Percentiles rank a stretch among this genome's conserved stretches.
Evolutionary conservation across 2,113 vertebrate genomes (phyloP).

Genomic region (Callorhinus ursinus): DNA sequence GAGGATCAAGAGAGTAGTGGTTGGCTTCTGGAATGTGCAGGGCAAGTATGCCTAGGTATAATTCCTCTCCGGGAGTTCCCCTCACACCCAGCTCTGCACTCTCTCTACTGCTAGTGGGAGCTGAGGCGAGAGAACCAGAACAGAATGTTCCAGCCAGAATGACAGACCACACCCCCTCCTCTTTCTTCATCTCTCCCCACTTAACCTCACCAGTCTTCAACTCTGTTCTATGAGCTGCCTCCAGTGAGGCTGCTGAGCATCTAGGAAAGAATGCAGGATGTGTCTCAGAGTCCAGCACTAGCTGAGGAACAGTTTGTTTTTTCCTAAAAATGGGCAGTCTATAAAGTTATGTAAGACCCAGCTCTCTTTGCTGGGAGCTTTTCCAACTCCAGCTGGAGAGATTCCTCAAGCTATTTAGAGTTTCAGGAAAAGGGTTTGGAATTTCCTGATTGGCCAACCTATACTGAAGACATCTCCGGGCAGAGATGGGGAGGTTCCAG

Average conservation of each 20-base stretch:
- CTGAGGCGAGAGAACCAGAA: not conserved
- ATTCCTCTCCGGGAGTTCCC: not conserved
- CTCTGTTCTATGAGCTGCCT: not conserved
- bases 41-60: not conserved
- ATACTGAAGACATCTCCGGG: not conserved
- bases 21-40: constrained; percentile 1
- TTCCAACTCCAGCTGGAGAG: constrained; percentile 58
- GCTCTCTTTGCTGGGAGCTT: constrained; percentile 28
- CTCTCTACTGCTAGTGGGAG: not conserved
- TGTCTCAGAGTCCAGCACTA: constrained; percentile 34
- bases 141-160: not conserved
- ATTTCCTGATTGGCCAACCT: constrained; percentile 61
- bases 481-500: not conserved
- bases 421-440: constrained; percentile 71
- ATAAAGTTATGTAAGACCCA: constrained; percentile 69
- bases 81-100: not conserved
- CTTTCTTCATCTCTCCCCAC: not conserved
- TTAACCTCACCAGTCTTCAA: constrained; percentile 1
- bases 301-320: constrained; percentile 68
- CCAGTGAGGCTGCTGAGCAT: constrained; percentile 52
- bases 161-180: not conserved
- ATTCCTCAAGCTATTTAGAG: constrained; percentile 60
- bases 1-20: not conserved
- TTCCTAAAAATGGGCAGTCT: constrained; percentile 64
- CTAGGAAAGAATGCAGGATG: constrained; percentile 74